Conservation (phyloP, 2,113 vertebrate species). For the Rhinolophus ferrumequinum region DNA sequence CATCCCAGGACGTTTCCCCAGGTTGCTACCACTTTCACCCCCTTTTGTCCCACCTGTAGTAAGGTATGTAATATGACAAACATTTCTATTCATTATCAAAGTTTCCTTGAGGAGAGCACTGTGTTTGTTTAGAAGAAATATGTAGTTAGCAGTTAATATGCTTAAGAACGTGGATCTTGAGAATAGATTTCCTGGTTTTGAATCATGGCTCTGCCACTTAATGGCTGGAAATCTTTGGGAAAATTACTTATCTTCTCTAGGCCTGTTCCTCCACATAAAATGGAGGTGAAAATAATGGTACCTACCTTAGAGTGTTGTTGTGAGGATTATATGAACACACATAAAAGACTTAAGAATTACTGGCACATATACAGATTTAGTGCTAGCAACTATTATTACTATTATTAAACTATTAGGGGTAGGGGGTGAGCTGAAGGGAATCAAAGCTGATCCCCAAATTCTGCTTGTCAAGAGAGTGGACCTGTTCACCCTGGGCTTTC, state of each 20-base stretch:
- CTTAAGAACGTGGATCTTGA: constrained; percentile 34
- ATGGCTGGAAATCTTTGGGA: constrained; percentile 9
- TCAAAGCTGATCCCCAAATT: background rate
- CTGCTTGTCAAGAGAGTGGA: background rate
- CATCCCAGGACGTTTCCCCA: background rate
- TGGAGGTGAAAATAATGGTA: background rate
- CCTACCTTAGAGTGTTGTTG: background rate
- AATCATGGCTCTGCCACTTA: background rate
- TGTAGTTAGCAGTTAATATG: background rate
- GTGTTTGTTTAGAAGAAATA: constrained; percentile 49
- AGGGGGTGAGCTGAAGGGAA: background rate
- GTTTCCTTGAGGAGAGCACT: background rate
- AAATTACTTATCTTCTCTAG: background rate
- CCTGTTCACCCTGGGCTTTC: background rate
- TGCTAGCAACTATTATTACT: background rate
- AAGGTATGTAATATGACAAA: background rate
- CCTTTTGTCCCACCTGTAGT: background rate
- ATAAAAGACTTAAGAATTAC: background rate
- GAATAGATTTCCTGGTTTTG: background rate
- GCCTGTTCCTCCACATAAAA: background rate
- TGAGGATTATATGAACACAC: background rate
- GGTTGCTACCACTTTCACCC: background rate
- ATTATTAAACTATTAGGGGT: background rate
- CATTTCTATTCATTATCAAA: constrained; percentile 3
- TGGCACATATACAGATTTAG: background rate